Conservation (phyloP, 2,113 vertebrate genomes). For the Corydoras sp. region DNA sequence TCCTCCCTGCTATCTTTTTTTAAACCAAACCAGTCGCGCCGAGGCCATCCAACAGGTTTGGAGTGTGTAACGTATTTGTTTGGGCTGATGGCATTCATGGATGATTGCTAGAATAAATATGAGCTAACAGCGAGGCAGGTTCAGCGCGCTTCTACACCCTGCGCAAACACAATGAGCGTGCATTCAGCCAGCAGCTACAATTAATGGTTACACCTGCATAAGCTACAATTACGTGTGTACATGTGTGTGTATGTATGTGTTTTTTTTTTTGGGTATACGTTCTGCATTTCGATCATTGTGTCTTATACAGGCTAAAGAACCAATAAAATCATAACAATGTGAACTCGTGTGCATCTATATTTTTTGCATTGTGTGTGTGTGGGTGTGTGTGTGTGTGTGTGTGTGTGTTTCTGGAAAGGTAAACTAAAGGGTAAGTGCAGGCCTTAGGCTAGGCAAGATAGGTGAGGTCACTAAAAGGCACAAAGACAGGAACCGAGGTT, state of each 20-base stretch:
- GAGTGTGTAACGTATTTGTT: constrained; percentile 55
- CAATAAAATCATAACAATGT: too few species aligned
- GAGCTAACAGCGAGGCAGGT: constrained; percentile 46
- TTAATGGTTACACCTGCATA: constrained; percentile 24
- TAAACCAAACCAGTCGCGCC: constrained; percentile 39
- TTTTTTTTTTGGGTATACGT: not conserved
- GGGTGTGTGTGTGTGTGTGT: not conserved
- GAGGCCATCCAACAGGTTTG: constrained; percentile 45
- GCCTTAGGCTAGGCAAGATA: constrained; percentile 20
- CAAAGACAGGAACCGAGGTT: constrained; percentile 11
- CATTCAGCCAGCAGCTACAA: constrained; percentile 30
- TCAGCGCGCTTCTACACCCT: constrained; percentile 48
- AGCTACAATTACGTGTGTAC: constrained; percentile 2
- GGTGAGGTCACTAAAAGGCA: constrained; percentile 22
- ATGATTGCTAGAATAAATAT: constrained; percentile 63
- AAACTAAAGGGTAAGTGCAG: constrained; percentile 22
- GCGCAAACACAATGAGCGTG: constrained; percentile 53
- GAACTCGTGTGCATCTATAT: not conserved
- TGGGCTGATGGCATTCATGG: constrained; percentile 56
- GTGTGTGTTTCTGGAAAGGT: not conserved
- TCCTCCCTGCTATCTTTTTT: constrained; percentile 43
- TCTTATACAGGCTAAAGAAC: not conserved
- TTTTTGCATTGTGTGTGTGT: not conserved
- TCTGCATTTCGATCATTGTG: not conserved
- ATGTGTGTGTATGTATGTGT: constrained; percentile 12